Conservation (phyloP, 2,888 invertebrate species). For the Nymphalis c-album region DNA sequence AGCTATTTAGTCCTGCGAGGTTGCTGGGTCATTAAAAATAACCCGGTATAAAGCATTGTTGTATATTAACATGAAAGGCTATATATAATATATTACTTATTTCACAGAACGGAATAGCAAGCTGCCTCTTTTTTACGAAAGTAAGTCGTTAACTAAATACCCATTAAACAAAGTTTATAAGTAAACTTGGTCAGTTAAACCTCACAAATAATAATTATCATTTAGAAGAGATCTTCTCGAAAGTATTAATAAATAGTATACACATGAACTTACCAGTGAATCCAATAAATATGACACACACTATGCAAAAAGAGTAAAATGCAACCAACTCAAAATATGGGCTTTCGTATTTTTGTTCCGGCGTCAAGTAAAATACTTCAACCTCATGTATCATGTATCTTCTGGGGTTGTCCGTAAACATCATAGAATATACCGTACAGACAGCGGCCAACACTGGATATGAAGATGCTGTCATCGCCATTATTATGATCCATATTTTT, state of each 20-base stretch:
- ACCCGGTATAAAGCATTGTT: no score
- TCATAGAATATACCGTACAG: constrained; percentile 34
- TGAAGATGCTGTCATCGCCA: constrained; percentile 19
- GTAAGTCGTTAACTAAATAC: no score
- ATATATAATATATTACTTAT: no score
- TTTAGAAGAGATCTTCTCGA: neutral
- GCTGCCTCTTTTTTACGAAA: no score
- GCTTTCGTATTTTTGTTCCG: constrained; percentile 36
- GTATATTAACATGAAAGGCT: no score
- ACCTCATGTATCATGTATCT: constrained; percentile 42
- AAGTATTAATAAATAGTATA: neutral
- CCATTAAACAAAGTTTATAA: no score
- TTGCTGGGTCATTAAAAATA: no score
- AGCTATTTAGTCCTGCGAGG: no score
- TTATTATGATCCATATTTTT: constrained; percentile 34
- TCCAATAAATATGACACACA: constrained; percentile 30
- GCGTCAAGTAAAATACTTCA: constrained; percentile 27
- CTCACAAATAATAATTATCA: no score
- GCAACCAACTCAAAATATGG: constrained; percentile 40
- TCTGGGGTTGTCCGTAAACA: constrained; percentile 38
- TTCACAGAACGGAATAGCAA: no score
- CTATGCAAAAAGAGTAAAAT: constrained; percentile 31
- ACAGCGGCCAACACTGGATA: constrained; percentile 37
- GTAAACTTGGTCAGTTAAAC: no score
- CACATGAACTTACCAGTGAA: constrained; percentile 36